A percentile compares a stretch with the other conserved stretches of the same genome.
phyloP scores from a whole-genome alignment of 2,888 invertebrate species.

The Ormyrus nitidulus region DNA sequence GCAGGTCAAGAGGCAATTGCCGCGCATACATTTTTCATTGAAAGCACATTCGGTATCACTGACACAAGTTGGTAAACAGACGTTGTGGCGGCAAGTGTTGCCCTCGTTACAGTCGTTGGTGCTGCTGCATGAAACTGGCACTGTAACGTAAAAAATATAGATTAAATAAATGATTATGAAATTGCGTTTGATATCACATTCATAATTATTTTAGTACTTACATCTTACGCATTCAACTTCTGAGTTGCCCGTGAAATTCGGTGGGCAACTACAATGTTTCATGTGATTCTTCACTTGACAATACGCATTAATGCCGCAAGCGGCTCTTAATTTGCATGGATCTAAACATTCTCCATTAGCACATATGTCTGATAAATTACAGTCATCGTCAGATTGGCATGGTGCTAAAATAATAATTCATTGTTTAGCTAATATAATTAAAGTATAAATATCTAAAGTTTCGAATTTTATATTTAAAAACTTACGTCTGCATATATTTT shows the following conservation, averaged over 20 bases:
- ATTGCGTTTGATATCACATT: background rate
- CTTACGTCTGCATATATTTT: conserved; percentile 88
- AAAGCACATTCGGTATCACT: conserved; percentile 89
- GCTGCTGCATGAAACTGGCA: conserved; percentile 85
- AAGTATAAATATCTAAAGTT: background rate
- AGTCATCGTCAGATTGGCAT: conserved; percentile 88
- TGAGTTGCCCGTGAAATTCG: conserved; percentile 90
- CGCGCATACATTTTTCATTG: conserved; percentile 91
- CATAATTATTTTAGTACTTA: conserved; percentile 74
- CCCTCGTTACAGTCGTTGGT: conserved; percentile 84
- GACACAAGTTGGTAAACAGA: conserved; percentile 87
- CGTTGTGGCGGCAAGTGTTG: conserved; percentile 86
- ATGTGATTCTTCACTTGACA: conserved; percentile 85
- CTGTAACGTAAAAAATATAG: conserved; percentile 73
- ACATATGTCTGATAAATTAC: conserved; percentile 87
- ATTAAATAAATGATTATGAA: background rate
- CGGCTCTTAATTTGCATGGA: conserved; percentile 85
- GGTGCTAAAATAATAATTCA: conserved; percentile 77
- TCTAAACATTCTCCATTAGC: conserved; percentile 88
- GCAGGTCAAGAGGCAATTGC: conserved; percentile 91
- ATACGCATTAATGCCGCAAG: conserved; percentile 90
- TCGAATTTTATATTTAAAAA: conserved; percentile 58
- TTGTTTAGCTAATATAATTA: background rate
- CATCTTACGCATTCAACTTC: conserved; percentile 90
- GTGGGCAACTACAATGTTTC: conserved; percentile 89